Evolutionary conservation across 2,888 invertebrate genomes (phyloP).

Genomic region (Eristalinus sepulchralis): DNA sequence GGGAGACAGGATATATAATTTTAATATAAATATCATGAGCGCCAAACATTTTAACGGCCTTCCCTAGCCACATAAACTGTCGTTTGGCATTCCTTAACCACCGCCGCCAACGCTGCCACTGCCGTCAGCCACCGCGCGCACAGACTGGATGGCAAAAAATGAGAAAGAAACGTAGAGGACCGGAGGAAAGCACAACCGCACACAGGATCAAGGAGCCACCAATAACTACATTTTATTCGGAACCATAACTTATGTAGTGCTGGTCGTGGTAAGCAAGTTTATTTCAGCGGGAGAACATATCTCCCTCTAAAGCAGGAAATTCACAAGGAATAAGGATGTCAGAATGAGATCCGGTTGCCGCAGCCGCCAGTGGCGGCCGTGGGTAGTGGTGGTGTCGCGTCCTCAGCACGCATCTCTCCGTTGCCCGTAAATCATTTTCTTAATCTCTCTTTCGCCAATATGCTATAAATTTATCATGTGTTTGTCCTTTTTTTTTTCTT

Average conservation of each 20-base stretch:
- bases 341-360: constrained; percentile 53
- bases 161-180: background rate
- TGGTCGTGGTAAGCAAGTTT: constrained; percentile 60
- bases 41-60: constrained; percentile 66
- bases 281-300: constrained; percentile 36
- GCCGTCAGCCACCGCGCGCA: background rate
- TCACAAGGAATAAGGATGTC: constrained; percentile 56
- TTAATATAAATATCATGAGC: constrained; percentile 70
- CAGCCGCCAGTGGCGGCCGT: background rate
- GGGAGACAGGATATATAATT: constrained; percentile 51
- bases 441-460: constrained; percentile 71
- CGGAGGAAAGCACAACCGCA: background rate
- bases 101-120: too few relatives aligned
- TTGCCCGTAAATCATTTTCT: constrained; percentile 66
- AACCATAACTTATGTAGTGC: constrained; percentile 66
- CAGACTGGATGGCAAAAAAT: background rate
- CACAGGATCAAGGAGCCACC: constrained; percentile 52
- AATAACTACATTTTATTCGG: constrained; percentile 69
- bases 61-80: constrained; percentile 57
- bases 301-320: constrained; percentile 41
- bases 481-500: constrained; percentile 42
- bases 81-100: constrained; percentile 52
- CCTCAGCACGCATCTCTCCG: constrained; percentile 53
- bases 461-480: constrained; percentile 69
- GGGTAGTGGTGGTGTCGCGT: background rate